Evolutionary conservation across 2,888 invertebrate genomes (phyloP), one percentile per base, ranked within the genome.

Genomic region (Tetranychus piercei): DNA sequence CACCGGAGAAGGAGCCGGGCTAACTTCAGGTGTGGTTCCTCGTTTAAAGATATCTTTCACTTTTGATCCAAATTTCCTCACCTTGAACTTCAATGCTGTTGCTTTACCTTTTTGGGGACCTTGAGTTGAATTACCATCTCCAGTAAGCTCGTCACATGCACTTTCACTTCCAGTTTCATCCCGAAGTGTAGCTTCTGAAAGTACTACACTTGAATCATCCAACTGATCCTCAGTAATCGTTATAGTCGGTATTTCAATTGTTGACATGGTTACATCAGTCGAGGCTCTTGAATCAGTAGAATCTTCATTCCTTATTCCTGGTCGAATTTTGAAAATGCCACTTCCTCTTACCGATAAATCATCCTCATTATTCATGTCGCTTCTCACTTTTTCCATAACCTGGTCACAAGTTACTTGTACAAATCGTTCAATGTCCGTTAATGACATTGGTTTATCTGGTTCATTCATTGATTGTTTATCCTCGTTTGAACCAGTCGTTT

Each of bases 211-310:
- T 43, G 43, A 44, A 71, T 71, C 71, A 20, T 71, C 71, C 34
- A 71, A 20, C 15, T 71, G 44, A 45, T 71, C 71, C 34, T 71
- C 71, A 44, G 71, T 71, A 44, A 71, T 71, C 18, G 71, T 71
- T 20, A 71, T 71, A 9, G 71, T 71, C 15, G 71, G 71, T 20
- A 71, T 71, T 44, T 71, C 71, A 34, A 43, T 20, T 44, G 71
- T 23, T 18, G 71, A 71, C 1, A 20, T 11, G 2, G n/a, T 20
- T 11, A 44, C 6, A 44, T 71, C 71, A 71, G 71, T 71, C 15
- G 71, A 71, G 11, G 11, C 71, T 71, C 34, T 20, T 11, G 71
- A 71, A 11, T 71, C 43, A 15, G 34, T 23, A n/a, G 71, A 71
- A 69, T 23, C 20, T 69, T 69, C 69, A 69, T 11, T 11, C 20